Percentiles rank a stretch among this genome's conserved stretches.
These are phyloP conservation scores for Ostrea edulis DNA, from an alignment of 1,140 invertebrate species.

Conservation along the genomic window DNA sequence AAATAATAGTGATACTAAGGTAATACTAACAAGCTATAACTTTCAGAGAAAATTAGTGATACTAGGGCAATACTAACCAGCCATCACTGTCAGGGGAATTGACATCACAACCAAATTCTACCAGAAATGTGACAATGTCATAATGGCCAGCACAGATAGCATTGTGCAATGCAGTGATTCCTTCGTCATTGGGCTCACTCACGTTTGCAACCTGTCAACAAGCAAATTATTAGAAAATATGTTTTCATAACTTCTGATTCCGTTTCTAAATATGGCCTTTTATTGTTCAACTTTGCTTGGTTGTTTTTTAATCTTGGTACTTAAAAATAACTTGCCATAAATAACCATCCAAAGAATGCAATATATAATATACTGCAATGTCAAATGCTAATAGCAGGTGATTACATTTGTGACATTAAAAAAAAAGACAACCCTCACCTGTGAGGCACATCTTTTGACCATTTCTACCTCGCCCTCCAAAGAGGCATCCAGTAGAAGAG, in stretches of 20 bases:
- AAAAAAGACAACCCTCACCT: conserved; percentile 83
- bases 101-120: conserved; percentile 98
- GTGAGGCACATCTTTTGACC: conserved; percentile 95
- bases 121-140: conserved; percentile 98
- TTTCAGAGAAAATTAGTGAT: background rate
- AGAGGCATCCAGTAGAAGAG: conserved; percentile 96
- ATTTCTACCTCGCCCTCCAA: conserved; percentile 98
- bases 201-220: conserved; percentile 85
- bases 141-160: conserved; percentile 99
- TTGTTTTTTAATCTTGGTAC: background rate
- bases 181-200: conserved; percentile 97
- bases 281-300: background rate
- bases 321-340: background rate
- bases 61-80: conserved; percentile 84
- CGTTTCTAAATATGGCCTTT: background rate
- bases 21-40: too few species aligned
- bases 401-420: too few species aligned
- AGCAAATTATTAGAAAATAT: background rate
- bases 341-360: too few species aligned
- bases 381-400: too few species aligned
- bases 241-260: background rate
- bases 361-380: too few species aligned
- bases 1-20: too few species aligned
- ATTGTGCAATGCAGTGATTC: conserved; percentile 98
- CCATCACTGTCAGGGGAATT: conserved; percentile 99